Evolutionary conservation across 2,888 invertebrate genomes (phyloP).

Genomic region (Apodemia hepburni): DNA sequence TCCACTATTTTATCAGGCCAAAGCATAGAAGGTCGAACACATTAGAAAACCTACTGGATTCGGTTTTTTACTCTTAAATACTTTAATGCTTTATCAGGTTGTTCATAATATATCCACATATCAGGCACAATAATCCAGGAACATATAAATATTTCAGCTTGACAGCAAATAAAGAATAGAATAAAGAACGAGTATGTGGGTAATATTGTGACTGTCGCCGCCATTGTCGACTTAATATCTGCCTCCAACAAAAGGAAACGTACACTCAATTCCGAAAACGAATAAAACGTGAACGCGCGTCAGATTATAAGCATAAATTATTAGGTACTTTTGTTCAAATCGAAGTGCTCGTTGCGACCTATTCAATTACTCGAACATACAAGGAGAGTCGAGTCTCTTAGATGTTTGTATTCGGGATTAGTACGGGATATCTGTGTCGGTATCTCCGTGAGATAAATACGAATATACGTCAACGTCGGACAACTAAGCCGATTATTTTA

Average conservation of each 20-base stretch:
- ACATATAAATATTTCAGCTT: constrained; percentile 55
- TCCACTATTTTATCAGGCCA: too few species aligned
- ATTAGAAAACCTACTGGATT: too few species aligned
- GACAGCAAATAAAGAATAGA: constrained; percentile 55
- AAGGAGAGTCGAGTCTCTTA: constrained; percentile 76
- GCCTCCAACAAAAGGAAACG: constrained; percentile 58
- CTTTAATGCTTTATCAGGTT: too few species aligned
- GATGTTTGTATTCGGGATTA: constrained; percentile 78
- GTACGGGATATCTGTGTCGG: constrained; percentile 75
- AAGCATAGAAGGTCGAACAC: too few species aligned
- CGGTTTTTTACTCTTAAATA: too few species aligned
- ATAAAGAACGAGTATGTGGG: constrained; percentile 53
- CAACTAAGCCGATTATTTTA: constrained; percentile 80
- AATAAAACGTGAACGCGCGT: constrained; percentile 62
- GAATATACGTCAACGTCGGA: constrained; percentile 80
- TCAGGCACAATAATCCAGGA: constrained; percentile 40
- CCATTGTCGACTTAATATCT: constrained; percentile 64
- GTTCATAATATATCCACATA: too few species aligned
- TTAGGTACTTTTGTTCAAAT: constrained; percentile 76
- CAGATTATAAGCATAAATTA: constrained; percentile 80
- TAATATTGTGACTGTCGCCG: constrained; percentile 71
- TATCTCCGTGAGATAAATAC: constrained; percentile 79
- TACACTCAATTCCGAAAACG: constrained; percentile 61
- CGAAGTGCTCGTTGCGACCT: constrained; percentile 49
- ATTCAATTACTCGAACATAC: constrained; percentile 74